A percentile compares a stretch with the other conserved stretches of the same genome.
phyloP scores from a whole-genome alignment of 2,797 vertebrate genomes.

The Choloepus didactylus region DNA sequence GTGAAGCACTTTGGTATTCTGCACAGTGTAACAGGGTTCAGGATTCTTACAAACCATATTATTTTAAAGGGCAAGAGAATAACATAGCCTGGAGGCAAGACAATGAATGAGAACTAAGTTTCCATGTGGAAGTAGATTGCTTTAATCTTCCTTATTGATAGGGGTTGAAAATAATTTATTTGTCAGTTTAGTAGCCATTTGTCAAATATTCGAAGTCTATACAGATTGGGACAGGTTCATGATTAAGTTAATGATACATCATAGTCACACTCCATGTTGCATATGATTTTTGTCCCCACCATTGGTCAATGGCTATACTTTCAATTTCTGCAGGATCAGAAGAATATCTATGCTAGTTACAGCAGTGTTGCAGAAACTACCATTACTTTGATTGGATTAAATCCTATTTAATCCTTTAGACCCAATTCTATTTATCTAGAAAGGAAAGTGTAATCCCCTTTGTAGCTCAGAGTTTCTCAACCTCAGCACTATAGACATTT shows the following conservation, averaged over 20 bases:
- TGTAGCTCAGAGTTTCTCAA: not conserved
- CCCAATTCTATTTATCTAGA: not conserved
- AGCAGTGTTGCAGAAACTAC: not conserved
- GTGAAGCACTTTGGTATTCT: not conserved
- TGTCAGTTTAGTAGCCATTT: not conserved
- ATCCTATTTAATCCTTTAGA: not conserved
- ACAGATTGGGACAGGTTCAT: not conserved
- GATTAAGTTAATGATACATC: not conserved
- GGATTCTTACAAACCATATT: not conserved
- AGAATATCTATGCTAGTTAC: not conserved
- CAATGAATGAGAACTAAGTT: not conserved
- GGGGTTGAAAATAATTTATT: not conserved
- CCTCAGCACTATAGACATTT: not conserved
- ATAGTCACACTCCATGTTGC: not conserved
- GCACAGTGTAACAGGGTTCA: not conserved
- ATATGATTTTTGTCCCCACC: not conserved
- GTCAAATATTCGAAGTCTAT: not conserved
- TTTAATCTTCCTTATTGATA: not conserved
- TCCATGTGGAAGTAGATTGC: not conserved
- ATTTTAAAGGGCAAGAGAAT: not conserved
- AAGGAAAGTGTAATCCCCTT: not conserved
- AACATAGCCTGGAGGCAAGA: not conserved
- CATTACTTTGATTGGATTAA: not conserved
- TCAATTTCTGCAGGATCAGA: not conserved
- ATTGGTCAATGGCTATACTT: not conserved